Base-by-base conservation (phyloP, 2,888 invertebrate genomes). In the Acrobasis repandana region DNA sequence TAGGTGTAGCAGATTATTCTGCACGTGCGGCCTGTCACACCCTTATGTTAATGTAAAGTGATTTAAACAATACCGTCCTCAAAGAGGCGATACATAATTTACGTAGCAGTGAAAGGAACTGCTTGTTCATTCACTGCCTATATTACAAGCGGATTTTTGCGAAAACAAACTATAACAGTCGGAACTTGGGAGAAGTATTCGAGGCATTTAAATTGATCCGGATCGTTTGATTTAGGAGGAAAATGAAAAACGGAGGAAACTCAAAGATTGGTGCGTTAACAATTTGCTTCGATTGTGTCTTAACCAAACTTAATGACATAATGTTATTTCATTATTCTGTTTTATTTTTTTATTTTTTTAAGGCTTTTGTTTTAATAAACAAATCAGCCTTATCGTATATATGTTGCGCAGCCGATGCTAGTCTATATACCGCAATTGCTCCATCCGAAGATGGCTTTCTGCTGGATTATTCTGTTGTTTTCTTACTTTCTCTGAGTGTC, bases 141-240 rank as follows among this genome's bases (percentile, higher is more conserved):
- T 50, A 33, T 50, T 48, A 2, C 28, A 48, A 48, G 18, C 10
- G 20, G n/a, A 14, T 18, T 54, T 54, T 54, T 36, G 4, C 54
- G 14, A 54, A 43, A 54, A 54, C 38, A 54, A 38, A 54, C 54
- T 54, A 54, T 54, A 20, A 54, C 10, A 20, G 54, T 16, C 38
- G 9, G 38, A 38, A 18, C 54, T 38, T 18, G 18, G 18, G 14
- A 11, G 16, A 54, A 34, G 38, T 54, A 54, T 54, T 14, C 14
- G 54, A 20, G 20, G 18, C 18, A 54, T 54, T 20, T 54, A 54
- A 54, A 54, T 54, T 52, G 52, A 52, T 36, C 16, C 8, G 38
- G 36, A 58, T 47, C 18, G 58, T 47, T 58, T 49, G 49, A 49
- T 49, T 49, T 49, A 36, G 46, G 11, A 58, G 11, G 33, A 33